Percentiles rank a stretch among this genome's conserved stretches.
Evolutionary conservation across 2,888 invertebrate species (phyloP).

Genomic region (Brachypalpus laphriformis): DNA sequence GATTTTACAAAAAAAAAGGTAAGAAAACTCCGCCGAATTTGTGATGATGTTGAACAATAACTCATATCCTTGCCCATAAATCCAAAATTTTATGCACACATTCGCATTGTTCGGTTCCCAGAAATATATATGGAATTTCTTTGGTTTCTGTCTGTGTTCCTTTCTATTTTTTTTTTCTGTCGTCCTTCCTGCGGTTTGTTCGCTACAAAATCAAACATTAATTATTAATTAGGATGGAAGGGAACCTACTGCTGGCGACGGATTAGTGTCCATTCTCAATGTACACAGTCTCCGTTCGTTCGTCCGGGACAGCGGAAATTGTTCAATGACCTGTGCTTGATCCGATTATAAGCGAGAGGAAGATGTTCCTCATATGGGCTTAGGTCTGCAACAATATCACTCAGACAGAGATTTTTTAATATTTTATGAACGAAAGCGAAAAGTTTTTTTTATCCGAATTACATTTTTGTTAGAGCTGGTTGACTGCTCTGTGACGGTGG

Average conservation of each 20-base stretch:
- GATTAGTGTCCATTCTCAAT: constrained; percentile 60
- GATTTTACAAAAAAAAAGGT: not conserved
- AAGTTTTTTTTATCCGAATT: constrained; percentile 26
- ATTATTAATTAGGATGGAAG: constrained; percentile 68
- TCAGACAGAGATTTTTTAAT: constrained; percentile 49
- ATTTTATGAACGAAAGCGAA: constrained; percentile 51
- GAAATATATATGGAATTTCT: constrained; percentile 21
- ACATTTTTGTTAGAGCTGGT: not conserved
- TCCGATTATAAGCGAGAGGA: constrained; percentile 65
- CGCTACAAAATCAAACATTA: constrained; percentile 67
- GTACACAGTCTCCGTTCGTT: not conserved
- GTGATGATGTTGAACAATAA: constrained; percentile 48
- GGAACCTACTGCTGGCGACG: constrained; percentile 33
- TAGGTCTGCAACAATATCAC: constrained; percentile 18
- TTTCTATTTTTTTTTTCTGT: constrained; percentile 3
- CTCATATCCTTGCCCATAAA: constrained; percentile 61
- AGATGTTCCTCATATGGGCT: constrained; percentile 49
- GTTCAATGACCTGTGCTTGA: constrained; percentile 67
- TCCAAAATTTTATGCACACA: constrained; percentile 60
- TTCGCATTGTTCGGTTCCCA: constrained; percentile 65
- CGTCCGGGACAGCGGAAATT: constrained; percentile 47
- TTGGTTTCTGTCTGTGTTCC: constrained; percentile 3
- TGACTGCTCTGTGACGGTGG: not conserved
- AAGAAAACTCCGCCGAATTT: constrained; percentile 6
- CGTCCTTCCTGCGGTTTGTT: constrained; percentile 44